Percentiles rank a stretch among this genome's conserved stretches.
phyloP scores from a whole-genome alignment of 1,140 invertebrate genomes.

The Heliconius hewitsoni region DNA sequence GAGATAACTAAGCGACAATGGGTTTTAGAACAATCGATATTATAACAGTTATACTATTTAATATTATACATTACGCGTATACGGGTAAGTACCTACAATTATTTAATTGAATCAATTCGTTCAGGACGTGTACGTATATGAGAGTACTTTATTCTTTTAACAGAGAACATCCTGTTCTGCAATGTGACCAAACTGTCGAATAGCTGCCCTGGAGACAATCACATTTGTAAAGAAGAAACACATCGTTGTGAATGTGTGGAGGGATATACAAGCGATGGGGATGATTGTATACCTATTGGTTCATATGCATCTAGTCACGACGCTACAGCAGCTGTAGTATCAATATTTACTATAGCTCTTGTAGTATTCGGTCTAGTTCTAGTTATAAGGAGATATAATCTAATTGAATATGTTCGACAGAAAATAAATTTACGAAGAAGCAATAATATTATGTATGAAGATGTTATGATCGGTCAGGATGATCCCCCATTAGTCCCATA shows the following conservation, averaged over 20 bases:
- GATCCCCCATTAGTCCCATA: constrained; percentile 77
- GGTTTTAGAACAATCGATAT: constrained; percentile 56
- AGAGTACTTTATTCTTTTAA: constrained; percentile 73
- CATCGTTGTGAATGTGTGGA: constrained; percentile 58
- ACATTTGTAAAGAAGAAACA: constrained; percentile 55
- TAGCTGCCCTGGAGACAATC: constrained; percentile 54
- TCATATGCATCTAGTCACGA: constrained; percentile 47
- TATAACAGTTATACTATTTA: constrained; percentile 55
- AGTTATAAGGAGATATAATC: constrained; percentile 75
- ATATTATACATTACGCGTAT: constrained; percentile 59
- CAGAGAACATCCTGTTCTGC: constrained; percentile 76
- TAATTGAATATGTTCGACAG: constrained; percentile 72
- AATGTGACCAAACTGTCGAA: constrained; percentile 50
- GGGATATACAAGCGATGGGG: constrained; percentile 52
- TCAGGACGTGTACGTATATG: constrained; percentile 53
- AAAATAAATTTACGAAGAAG: constrained; percentile 69
- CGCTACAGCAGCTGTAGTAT: constrained; percentile 57
- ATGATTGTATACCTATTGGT: constrained; percentile 49
- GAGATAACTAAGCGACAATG: constrained; percentile 46
- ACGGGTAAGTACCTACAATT: constrained; percentile 73
- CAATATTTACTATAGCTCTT: constrained; percentile 72
- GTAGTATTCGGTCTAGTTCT: constrained; percentile 66
- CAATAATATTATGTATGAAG: constrained; percentile 77
- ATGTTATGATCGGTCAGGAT: constrained; percentile 81
- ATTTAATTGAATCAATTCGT: constrained; percentile 80